Conservation (phyloP, 2,888 invertebrate genomes). For the Petrolisthes manimaculis region DNA sequence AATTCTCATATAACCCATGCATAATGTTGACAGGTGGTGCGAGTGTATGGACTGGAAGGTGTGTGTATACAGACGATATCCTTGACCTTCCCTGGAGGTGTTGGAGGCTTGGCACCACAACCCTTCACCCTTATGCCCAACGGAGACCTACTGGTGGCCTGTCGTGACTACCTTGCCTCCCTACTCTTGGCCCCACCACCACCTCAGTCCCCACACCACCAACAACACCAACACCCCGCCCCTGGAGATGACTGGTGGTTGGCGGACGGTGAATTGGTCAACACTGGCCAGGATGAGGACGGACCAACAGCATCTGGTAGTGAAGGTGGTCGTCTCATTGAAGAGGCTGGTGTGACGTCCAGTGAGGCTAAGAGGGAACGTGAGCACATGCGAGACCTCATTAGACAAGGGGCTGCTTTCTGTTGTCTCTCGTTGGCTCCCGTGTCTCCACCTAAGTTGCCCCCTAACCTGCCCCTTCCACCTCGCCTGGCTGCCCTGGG, state of each 20-base stretch:
- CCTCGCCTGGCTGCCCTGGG: constrained; percentile 48
- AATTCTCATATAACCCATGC: background rate
- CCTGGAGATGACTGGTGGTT: constrained; percentile 11
- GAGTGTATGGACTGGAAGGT: constrained; percentile 47
- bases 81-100: constrained; percentile 40
- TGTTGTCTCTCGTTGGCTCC: constrained; percentile 50
- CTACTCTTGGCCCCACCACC: constrained; percentile 12
- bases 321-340: constrained; percentile 20
- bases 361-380: constrained; percentile 29
- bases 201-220: background rate
- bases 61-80: constrained; percentile 41
- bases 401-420: constrained; percentile 60
- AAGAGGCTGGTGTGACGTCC: constrained; percentile 28
- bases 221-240: background rate
- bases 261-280: constrained; percentile 24
- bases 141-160: constrained; percentile 44
- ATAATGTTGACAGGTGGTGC: constrained; percentile 35
- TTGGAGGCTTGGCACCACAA: constrained; percentile 32
- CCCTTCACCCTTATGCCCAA: constrained; percentile 40
- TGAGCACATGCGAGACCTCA: constrained; percentile 38
- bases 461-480: constrained; percentile 59
- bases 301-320: background rate
- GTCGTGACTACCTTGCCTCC: constrained; percentile 49
- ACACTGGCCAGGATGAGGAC: constrained; percentile 14
- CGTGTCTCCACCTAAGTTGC: constrained; percentile 29